Evolutionary conservation across 2,797 vertebrate species (phyloP), one percentile per base, ranked within the genome.

Genomic region (Synanceia verrucosa): DNA sequence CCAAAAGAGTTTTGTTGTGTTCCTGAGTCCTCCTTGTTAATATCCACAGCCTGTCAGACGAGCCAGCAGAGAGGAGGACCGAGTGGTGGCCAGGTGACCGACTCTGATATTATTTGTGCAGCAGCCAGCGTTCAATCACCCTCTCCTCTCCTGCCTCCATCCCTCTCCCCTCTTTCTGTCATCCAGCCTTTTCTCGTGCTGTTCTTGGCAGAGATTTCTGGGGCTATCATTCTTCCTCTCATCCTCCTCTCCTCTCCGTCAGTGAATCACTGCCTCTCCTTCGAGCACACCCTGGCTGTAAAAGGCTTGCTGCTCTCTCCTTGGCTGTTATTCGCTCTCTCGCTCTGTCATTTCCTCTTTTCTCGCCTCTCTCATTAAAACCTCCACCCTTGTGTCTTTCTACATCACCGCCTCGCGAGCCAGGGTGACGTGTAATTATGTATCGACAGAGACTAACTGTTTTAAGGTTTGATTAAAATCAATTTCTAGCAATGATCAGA

Each of bases 71-170:
- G 69, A 78, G 59, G 82, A 84, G 77, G 81, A 87, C 79, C 78
- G 81, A 56, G 75, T 47, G 46, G 65, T 70, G 81, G 55, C 72
- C 83, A 82, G 87, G 81, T 90, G 90, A 91, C 82, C 60, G 89
- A 89, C 88, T 83, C 81, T 29, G 61, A 89, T 91, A 82, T 86
- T 89, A 89, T 91, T 90, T 75, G 86, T 81, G 81, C 55, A 43
- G 81, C 79, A 78, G 85, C 83, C 75, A 47, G 61, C 41, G 36
- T 80, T 91, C 84, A 82, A 87, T 88, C 86, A 86, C 14, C 29
- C 78, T 77, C 60, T 76, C 60, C 77, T 83, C 76, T 77, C 73
- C 76, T 64, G 64, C 53, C 60, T 76, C 79, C 10, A 68, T 69
- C 64, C 44, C 66, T 64, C 61, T 72, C 63, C 58, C 51, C 57